Evolutionary conservation across 2,113 vertebrate species (phyloP).

Genomic region (Urocitellus parryii): DNA sequence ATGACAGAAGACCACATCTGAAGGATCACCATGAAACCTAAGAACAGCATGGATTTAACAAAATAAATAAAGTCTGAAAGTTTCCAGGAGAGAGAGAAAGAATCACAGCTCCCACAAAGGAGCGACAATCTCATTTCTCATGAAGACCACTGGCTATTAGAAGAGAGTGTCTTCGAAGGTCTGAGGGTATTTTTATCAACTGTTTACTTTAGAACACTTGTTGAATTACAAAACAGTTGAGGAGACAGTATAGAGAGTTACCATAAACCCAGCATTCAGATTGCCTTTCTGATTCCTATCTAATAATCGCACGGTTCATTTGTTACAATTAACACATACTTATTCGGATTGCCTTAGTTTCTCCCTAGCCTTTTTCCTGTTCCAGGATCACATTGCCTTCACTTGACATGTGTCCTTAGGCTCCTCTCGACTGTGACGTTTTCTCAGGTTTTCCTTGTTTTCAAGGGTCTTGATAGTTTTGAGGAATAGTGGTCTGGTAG

Average conservation of each 20-base stretch:
- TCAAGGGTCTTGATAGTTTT: neutral
- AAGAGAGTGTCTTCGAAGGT: neutral
- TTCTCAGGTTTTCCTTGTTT: neutral
- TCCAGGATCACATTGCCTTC: neutral
- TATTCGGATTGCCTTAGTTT: neutral
- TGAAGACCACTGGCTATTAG: neutral
- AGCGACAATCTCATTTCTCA: neutral
- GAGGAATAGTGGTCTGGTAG: neutral
- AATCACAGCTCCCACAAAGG: neutral
- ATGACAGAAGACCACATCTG: conserved; percentile 56
- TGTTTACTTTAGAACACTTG: neutral
- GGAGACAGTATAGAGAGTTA: neutral
- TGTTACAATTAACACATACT: neutral
- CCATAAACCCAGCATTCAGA: neutral
- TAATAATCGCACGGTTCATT: neutral
- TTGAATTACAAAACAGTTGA: neutral
- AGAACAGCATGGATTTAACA: conserved; percentile 55
- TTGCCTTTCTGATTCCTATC: neutral
- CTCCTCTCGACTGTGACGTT: neutral
- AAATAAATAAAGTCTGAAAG: conserved; percentile 65
- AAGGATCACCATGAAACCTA: conserved; percentile 8
- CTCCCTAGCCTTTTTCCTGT: neutral
- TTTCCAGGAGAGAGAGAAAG: conserved; percentile 37
- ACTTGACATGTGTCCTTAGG: neutral
- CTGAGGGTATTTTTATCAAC: neutral